phyloP scores from a whole-genome alignment of 2,888 invertebrate species.

The Notodonta ziczac region DNA sequence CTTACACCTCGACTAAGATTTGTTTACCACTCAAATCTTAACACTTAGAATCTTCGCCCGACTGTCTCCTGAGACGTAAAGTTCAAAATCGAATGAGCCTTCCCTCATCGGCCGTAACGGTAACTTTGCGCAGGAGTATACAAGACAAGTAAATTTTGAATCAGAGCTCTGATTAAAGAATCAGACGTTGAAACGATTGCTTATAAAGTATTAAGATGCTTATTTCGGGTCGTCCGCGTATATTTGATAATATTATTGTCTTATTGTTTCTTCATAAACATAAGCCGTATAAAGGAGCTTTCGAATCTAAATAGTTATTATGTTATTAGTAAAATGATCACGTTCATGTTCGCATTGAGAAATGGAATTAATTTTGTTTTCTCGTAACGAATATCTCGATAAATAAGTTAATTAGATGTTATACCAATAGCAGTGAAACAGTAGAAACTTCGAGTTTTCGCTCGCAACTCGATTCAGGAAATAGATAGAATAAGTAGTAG shows the following conservation, averaged over 20 bases:
- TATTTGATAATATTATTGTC: conserved; percentile 61
- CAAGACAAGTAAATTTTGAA: conserved; percentile 74
- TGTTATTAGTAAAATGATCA: conserved; percentile 10
- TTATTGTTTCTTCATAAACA: conserved; percentile 54
- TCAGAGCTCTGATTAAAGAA: conserved; percentile 75
- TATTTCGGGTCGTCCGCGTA: conserved; percentile 69
- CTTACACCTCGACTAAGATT: conserved; percentile 78
- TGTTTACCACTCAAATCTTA: conserved; percentile 59
- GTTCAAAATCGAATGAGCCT: conserved; percentile 36
- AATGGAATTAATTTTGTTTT: conserved; percentile 42
- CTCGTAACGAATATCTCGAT: conserved; percentile 50
- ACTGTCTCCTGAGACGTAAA: conserved; percentile 41
- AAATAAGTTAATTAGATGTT: conserved; percentile 53
- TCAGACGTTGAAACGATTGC: conserved; percentile 76
- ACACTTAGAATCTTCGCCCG: conserved; percentile 41
- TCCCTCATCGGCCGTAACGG: conserved; percentile 23
- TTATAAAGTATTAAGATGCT: conserved; percentile 74
- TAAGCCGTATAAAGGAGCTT: conserved; percentile 31
- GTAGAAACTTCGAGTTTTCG: conserved; percentile 30
- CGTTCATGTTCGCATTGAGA: conserved; percentile 22
- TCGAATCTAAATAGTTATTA: conserved; percentile 16
- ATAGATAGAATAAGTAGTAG: no score
- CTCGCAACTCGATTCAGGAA: conserved; percentile 12
- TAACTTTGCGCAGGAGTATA: conserved; percentile 50
- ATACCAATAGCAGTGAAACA: conserved; percentile 49